Conservation (phyloP, 2,797 vertebrate genomes). For the Gobio occitaniae region DNA sequence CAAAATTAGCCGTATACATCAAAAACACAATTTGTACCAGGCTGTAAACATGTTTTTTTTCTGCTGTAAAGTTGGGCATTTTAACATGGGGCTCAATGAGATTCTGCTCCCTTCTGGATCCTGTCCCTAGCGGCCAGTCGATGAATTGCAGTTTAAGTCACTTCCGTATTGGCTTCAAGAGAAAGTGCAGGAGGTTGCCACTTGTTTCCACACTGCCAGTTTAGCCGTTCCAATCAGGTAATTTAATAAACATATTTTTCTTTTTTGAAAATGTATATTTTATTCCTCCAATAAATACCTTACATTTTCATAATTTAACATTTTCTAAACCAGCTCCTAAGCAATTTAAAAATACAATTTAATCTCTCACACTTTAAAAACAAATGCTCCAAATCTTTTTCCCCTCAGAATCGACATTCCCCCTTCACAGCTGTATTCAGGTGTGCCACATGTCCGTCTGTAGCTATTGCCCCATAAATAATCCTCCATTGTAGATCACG, state of each 20-base stretch:
- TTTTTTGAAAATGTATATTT: not conserved
- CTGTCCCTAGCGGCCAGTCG: no score
- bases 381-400: not conserved
- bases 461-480: not conserved
- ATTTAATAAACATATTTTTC: not conserved
- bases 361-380: not conserved
- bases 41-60: no score
- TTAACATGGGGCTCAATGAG: no score
- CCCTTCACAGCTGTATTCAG: not conserved
- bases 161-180: no score
- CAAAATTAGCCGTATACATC: no score
- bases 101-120: no score
- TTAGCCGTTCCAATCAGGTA: not conserved
- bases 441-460: conserved; percentile 6
- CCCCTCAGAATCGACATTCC: not conserved
- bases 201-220: not conserved
- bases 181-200: no score
- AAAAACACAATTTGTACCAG: no score
- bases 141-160: no score
- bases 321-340: not conserved
- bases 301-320: no score
- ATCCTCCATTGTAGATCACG: not conserved
- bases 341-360: not conserved
- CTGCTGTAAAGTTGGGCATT: no score
- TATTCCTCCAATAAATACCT: not conserved